Evolutionary conservation across 2,113 vertebrate genomes (phyloP), one percentile per base, ranked within the genome.

Genomic region (Noctilio leporinus): DNA sequence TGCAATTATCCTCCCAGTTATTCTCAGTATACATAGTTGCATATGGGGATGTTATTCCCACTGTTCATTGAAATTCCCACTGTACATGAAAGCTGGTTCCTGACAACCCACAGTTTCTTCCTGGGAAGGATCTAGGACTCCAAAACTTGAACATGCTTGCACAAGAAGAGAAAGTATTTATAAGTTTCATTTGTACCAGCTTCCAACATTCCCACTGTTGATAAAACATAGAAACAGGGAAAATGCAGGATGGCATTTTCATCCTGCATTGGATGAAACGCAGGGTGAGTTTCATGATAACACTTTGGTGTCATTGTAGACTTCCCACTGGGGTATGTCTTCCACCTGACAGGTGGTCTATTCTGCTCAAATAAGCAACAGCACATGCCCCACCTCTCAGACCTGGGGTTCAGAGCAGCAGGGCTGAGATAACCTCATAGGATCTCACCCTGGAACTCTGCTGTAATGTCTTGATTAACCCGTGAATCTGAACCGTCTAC

Each of bases 31-130:
- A 83, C 53, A 26, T n/a, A 45, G 38, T 62, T 30, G 12, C 35
- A 28, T 62, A 45, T 53, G 69, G 84, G 95, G 76, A 76, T 89
- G 47, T 62, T 91, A 84, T 75, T 89, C 89, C 78, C 64, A 81
- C 89, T 94, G 38, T 93, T 94, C 77, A 92, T 86, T 84, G 92
- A 81, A 28, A 28, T 28, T 88, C 87, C 95, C 67, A 87, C 92
- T 94, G 93, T 76, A 86, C 59, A 45, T 28, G 76, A 91, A 94
- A 91, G 92, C 85, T 83, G 80, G 45, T 40, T 95, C 45, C 47
- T 69, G 43, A 86, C 33, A 92, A 62, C 62, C 93, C 83, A 83
- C 45, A 72, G 47, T 73, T 47, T 84, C 40, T 91, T 70, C 22
- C 26, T 64, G 85, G 73, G 80, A 92, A 88, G 35, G 89, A 20